Evolutionary conservation across 2,888 invertebrate genomes (phyloP).

Genomic region (Thymelicus acteon): DNA sequence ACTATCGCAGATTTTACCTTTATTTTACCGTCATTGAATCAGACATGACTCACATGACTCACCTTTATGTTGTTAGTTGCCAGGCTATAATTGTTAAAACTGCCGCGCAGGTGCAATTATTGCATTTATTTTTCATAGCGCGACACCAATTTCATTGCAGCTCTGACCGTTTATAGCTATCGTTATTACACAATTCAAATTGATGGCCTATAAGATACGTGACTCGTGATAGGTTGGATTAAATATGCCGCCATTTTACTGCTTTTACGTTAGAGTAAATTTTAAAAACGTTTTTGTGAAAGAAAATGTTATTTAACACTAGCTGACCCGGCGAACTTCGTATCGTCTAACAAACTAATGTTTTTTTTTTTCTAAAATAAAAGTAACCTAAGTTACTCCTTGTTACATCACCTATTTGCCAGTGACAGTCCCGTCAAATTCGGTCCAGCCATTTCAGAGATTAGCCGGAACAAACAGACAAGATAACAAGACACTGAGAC

Average conservation of each 20-base stretch:
- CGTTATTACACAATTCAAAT: conserved; percentile 22
- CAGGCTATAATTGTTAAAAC: conserved; percentile 19
- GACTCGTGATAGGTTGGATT: conserved; percentile 1
- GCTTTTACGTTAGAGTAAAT: not conserved
- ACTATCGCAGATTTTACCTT: conserved; percentile 31
- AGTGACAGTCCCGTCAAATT: too few species aligned
- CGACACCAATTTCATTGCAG: conserved; percentile 19
- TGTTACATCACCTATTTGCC: too few species aligned
- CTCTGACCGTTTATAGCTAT: conserved; percentile 15
- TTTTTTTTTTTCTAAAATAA: too few species aligned
- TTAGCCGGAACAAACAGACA: too few species aligned
- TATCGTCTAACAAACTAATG: too few species aligned
- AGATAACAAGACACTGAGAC: too few species aligned
- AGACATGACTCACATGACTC: conserved; percentile 34
- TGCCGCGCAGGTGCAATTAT: conserved; percentile 34
- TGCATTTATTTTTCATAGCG: conserved; percentile 31
- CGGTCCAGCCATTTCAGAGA: too few species aligned
- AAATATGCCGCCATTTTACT: conserved; percentile 9
- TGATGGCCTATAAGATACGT: conserved; percentile 18
- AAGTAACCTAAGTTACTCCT: too few species aligned
- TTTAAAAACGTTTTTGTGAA: not conserved
- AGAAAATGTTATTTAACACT: not conserved
- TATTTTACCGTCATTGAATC: conserved; percentile 19
- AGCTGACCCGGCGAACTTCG: too few species aligned
- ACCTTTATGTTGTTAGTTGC: conserved; percentile 23